These are phyloP conservation scores for Alligator sinensis DNA, from an alignment of 2,113 vertebrate species.

Conservation along the genomic window DNA sequence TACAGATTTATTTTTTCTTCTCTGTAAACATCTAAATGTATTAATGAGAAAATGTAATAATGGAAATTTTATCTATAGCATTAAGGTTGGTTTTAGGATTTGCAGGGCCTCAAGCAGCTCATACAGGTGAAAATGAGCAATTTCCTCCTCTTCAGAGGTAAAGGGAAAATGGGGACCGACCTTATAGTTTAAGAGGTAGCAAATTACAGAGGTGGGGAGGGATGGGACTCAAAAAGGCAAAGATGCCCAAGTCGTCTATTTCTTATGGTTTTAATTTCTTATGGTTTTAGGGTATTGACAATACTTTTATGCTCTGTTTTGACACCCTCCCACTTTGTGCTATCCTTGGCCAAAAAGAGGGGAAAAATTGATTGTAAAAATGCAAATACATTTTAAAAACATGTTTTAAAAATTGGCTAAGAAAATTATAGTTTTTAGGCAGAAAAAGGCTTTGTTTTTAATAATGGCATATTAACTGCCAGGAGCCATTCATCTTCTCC, in stretches of 20 bases:
- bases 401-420: background rate
- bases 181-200: background rate
- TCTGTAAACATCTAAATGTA: background rate
- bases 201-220: background rate
- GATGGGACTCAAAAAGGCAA: background rate
- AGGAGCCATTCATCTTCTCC: conserved; percentile 54
- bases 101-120: background rate
- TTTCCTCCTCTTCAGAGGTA: background rate
- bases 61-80: background rate
- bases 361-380: background rate
- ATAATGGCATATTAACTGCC: background rate
- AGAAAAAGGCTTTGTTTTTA: background rate
- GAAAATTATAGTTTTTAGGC: background rate
- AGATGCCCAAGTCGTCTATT: background rate
- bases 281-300: background rate
- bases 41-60: background rate
- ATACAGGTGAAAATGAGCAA: background rate
- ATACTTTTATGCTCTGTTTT: background rate
- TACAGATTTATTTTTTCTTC: background rate
- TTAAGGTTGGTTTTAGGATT: background rate
- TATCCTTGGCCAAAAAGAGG: background rate
- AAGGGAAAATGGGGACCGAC: background rate
- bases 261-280: background rate
- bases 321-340: background rate
- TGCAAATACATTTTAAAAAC: background rate